Percentiles rank a stretch among this genome's conserved stretches.
Evolutionary conservation across 2,888 invertebrate species (phyloP).

Genomic region (Poecilobothrus nobilitatus): DNA sequence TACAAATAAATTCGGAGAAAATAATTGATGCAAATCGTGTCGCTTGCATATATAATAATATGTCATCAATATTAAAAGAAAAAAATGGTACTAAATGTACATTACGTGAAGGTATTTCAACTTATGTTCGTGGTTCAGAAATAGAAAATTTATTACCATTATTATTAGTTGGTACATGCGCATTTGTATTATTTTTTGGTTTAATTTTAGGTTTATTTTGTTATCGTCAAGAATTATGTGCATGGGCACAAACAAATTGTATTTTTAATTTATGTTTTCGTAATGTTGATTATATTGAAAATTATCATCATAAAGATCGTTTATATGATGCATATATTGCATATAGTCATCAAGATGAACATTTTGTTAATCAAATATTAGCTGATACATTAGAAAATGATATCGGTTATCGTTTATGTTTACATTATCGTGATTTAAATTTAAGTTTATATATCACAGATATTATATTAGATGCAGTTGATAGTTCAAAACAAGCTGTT

Average conservation of each 20-base stretch:
- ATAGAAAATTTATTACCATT: slow-evolving; percentile 76
- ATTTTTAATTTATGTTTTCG: slow-evolving; percentile 80
- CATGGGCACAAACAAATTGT: slow-evolving; percentile 81
- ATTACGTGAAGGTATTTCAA: slow-evolving; percentile 60
- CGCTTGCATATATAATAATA: slow-evolving; percentile 65
- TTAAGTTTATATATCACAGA: slow-evolving; percentile 82
- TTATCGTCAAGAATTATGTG: slow-evolving; percentile 70
- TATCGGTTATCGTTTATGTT: slow-evolving; percentile 75
- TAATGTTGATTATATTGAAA: slow-evolving; percentile 50
- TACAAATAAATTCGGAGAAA: slow-evolving; percentile 68
- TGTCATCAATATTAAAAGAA: slow-evolving; percentile 64
- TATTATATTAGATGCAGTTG: slow-evolving; percentile 86
- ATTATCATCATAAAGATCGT: slow-evolving; percentile 65
- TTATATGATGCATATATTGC: slow-evolving; percentile 92
- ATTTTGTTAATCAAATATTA: slow-evolving; percentile 80
- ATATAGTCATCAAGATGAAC: slow-evolving; percentile 88
- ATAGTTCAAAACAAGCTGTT: slow-evolving; percentile 80
- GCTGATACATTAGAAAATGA: slow-evolving; percentile 79
- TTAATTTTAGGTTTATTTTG: slow-evolving; percentile 70
- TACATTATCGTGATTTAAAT: slow-evolving; percentile 87
- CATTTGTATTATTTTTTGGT: slow-evolving; percentile 67
- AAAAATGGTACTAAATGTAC: slow-evolving; percentile 73
- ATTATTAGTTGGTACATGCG: slow-evolving; percentile 66
- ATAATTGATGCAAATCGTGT: slow-evolving; percentile 70
- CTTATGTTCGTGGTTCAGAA: slow-evolving; percentile 53